A percentile compares a stretch with the other conserved stretches of the same genome.
These are phyloP conservation scores for Caenorhabditis virilis DNA, from an alignment of 2,888 invertebrate genomes.

Conservation along the genomic window DNA sequence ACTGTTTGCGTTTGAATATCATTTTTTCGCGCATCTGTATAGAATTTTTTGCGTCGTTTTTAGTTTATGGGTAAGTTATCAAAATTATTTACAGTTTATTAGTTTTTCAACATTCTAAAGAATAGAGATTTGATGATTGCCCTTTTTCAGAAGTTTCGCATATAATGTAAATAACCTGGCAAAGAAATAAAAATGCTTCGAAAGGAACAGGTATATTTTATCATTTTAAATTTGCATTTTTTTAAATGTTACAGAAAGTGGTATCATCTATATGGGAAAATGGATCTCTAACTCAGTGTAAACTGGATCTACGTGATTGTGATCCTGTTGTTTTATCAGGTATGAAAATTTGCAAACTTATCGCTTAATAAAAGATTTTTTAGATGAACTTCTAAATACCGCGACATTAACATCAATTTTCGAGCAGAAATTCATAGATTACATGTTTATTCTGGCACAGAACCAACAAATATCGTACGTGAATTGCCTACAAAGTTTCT, in stretches of 20 bases:
- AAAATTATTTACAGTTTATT: no score
- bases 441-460: neutral
- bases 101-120: no score
- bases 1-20: no score
- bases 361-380: no score
- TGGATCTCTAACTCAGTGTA: neutral
- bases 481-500: neutral
- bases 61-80: no score
- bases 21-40: no score
- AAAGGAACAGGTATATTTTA: constrained; percentile 1
- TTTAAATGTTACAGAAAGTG: neutral
- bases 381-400: neutral
- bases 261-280: neutral
- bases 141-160: no score
- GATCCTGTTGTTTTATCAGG: neutral
- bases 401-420: neutral
- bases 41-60: no score
- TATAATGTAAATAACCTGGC: no score
- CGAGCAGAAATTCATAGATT: neutral
- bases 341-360: no score
- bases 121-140: no score
- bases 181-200: neutral
- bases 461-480: neutral
- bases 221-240: neutral
- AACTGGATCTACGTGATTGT: neutral